Evolutionary conservation across 1,140 invertebrate genomes (phyloP).

Genomic region (Drosophila kohkoa): DNA sequence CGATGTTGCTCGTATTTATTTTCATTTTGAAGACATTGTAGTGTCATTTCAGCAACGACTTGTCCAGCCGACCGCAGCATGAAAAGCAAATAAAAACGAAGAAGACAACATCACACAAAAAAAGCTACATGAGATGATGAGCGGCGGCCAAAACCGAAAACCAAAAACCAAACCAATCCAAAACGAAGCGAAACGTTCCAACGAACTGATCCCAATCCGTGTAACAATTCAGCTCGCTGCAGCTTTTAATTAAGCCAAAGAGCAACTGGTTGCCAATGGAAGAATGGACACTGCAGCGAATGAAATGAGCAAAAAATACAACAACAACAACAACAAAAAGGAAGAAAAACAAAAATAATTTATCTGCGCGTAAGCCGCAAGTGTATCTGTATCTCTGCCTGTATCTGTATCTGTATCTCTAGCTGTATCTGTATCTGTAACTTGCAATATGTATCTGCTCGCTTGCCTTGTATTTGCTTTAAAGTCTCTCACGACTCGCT

Average conservation of each 20-base stretch:
- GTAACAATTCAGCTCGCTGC: constrained; percentile 75
- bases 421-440: constrained; percentile 61
- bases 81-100: constrained; percentile 72
- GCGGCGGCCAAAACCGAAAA: constrained; percentile 28
- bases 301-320: too few species aligned
- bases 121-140: constrained; percentile 48
- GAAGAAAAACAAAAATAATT: constrained; percentile 73
- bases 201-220: constrained; percentile 61
- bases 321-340: not conserved
- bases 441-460: constrained; percentile 48
- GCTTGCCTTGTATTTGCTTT: constrained; percentile 47
- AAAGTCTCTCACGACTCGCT: constrained; percentile 61
- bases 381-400: constrained; percentile 39
- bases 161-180: constrained; percentile 38
- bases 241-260: constrained; percentile 81
- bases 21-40: constrained; percentile 81
- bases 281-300: not conserved
- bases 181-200: constrained; percentile 33
- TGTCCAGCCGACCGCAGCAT: constrained; percentile 70
- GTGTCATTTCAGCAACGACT: constrained; percentile 77
- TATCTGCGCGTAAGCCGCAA: constrained; percentile 73
- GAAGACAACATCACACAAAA: not conserved
- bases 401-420: constrained; percentile 50
- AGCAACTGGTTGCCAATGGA: constrained; percentile 67
- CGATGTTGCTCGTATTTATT: constrained; percentile 69